Base-by-base conservation (phyloP, 2,888 invertebrate genomes). In the Falcaria lacertinaria region DNA sequence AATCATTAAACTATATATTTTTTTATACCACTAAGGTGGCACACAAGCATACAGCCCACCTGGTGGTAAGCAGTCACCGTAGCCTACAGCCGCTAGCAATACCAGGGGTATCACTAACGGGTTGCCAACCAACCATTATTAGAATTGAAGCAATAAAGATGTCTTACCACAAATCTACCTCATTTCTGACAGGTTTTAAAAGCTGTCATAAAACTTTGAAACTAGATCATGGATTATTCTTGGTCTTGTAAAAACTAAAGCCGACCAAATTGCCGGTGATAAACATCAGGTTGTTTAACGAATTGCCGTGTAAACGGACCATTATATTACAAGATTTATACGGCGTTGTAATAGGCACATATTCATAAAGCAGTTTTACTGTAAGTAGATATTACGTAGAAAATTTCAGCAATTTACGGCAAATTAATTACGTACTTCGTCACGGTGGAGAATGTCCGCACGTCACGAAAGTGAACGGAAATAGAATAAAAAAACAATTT, bases 241-340 rank as follows among this genome's bases (percentile, higher is more conserved):
- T 19, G 14, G 11, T 36, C 25, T 14, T 15, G 22, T 37, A 42
- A 42, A 43, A 41, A 25, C 38, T 38, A 40, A 43, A 32, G 36
- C 44, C 38, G 34, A 35, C 42, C 38, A 38, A 41, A 37, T 39
- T 41, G 42, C 19, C 32, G n/a, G 15, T 15, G 45, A 50, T 50
- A 45, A 45, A 28, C 42, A 50, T 47, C 45, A 43, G 15, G 38
- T 39, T 34, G 15, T 39, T 25, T 40, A 45, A 50, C 40, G 34
- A 42, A 47, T 47, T 42, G 39, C 45, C 42, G 40, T 50, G 43
- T 47, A 43, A 47, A 47, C 38, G 33, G 34, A 41, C 22, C 37
- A 37, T 37, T 25, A 37, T 37, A 37, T 22, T 37, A 7, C 15
- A 37, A 17, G 35, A 19, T 36, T 36, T 37, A 37, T 22, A 3